Evolutionary conservation across 2,888 invertebrate species (phyloP), one percentile per base, ranked within the genome.

Genomic region (Perizoma affinitatum): DNA sequence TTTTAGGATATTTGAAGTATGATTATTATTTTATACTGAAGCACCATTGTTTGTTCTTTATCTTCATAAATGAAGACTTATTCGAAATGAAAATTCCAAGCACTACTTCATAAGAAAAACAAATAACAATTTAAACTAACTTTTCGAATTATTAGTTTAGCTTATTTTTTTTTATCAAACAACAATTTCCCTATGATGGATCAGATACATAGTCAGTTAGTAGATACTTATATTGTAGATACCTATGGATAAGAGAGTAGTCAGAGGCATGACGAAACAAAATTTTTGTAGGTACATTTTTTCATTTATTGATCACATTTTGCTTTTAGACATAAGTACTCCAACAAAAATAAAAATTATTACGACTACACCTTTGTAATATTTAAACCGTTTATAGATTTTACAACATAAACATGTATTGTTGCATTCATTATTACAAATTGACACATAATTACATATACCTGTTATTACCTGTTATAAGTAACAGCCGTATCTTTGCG

Each of bases 401-500:
- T 54, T 61, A 50, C 49, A 35, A 61, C 41, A 49, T 52, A 46
- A 57, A 57, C 50, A 43, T 48, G 51, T 43, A 56, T 58, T 63
- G 58, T 55, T 46, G 38, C 49, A 49, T 49, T 63, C 55, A 56
- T 55, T 62, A 58, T 44, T 46, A 46, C 55, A 58, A 58, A 63
- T 63, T 63, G 63, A 56, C 58, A 59, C 63, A 58, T 58, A 63
- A 63, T 63, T 63, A 57, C 50, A 63, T 63, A 58, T 55, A 55
- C 63, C 40, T 52, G 54, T 58, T 68, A 71, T 73, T 69, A 75
- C 68, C 53, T 63, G 62, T 53, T 62, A 58, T 52, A 58, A 53
- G 55, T 49, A 63, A 59, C 56, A 59, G 48, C 71, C 68, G 64
- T 78, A 75, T 75, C 73, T 77, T 80, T 87, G 87, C 79, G 88